Percentiles rank a stretch among this genome's conserved stretches.
phyloP scores from a whole-genome alignment of 2,113 vertebrate species.

The Platysteira castanea region DNA sequence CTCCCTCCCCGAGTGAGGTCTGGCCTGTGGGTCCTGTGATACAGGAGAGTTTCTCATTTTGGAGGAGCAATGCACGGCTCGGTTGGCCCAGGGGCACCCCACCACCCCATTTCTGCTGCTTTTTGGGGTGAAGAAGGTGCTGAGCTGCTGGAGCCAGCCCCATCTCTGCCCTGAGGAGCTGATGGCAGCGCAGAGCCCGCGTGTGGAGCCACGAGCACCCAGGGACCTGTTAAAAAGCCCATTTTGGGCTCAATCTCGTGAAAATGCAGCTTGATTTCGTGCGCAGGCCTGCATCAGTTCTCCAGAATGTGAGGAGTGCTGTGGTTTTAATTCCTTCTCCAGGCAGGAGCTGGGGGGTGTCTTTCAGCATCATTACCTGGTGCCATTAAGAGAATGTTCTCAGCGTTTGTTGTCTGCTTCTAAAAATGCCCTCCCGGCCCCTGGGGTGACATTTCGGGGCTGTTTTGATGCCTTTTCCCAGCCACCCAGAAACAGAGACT shows the following conservation, averaged over 20 bases:
- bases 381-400: neutral
- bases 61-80: neutral
- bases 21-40: neutral
- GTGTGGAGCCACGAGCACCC: neutral
- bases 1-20: neutral
- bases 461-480: too few relatives aligned
- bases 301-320: neutral
- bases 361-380: slow-evolving; percentile 55
- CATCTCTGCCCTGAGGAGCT: neutral
- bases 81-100: neutral
- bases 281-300: neutral
- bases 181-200: neutral
- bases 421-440: neutral
- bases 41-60: neutral
- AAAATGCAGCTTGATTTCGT: neutral
- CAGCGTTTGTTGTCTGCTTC: neutral
- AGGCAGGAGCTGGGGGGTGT: neutral
- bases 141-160: neutral
- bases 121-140: neutral
- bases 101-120: accelerated
- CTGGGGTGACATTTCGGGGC: neutral
- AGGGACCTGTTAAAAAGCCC: neutral
- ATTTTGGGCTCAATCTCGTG: neutral
- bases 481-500: too few relatives aligned
- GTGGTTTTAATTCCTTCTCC: neutral